Conservation (phyloP, 1,140 invertebrate species). For the Aphaenogaster ashmeadi region DNA sequence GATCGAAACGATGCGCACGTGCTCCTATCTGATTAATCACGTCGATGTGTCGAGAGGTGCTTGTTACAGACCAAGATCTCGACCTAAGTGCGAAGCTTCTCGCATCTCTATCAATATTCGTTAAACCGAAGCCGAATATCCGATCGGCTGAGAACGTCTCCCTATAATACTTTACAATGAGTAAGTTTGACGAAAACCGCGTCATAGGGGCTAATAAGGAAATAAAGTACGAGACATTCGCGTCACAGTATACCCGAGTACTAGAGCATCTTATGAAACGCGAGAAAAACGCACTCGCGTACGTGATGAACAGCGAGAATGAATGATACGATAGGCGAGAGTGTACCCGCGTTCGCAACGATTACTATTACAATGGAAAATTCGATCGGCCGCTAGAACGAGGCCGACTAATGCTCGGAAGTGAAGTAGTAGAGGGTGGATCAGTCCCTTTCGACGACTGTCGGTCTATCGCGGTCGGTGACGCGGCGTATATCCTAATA, state of each 20-base stretch:
- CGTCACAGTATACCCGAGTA: conserved; percentile 41
- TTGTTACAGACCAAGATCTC: conserved; percentile 28
- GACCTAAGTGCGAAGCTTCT: conserved; percentile 1
- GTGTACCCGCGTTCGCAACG: conserved; percentile 28
- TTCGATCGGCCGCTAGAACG: conserved; percentile 76
- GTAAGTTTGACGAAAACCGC: conserved; percentile 32
- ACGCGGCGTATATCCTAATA: conserved; percentile 76
- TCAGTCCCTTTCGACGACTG: conserved; percentile 36
- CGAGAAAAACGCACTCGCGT: conserved; percentile 35
- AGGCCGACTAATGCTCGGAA: conserved; percentile 71
- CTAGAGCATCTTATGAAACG: conserved; percentile 47
- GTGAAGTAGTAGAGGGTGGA: conserved; percentile 35
- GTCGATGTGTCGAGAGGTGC: conserved; percentile 23
- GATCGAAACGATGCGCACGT: conserved; percentile 17
- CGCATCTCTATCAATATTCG: conserved; percentile 7
- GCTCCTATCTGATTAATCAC: conserved; percentile 48
- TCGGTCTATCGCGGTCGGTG: conserved; percentile 36
- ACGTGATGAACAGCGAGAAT: conserved; percentile 40
- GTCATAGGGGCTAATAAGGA: conserved; percentile 15
- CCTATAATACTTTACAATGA: conserved; percentile 58
- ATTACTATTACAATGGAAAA: conserved; percentile 58
- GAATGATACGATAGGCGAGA: conserved; percentile 41
- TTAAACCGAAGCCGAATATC: conserved; percentile 43
- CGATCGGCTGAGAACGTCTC: conserved; percentile 33
- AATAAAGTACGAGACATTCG: conserved; percentile 46